A percentile compares a stretch with the other conserved stretches of the same genome.
These are phyloP conservation scores for Samia ricini DNA, from an alignment of 1,140 invertebrate species.

Conservation along the genomic window DNA sequence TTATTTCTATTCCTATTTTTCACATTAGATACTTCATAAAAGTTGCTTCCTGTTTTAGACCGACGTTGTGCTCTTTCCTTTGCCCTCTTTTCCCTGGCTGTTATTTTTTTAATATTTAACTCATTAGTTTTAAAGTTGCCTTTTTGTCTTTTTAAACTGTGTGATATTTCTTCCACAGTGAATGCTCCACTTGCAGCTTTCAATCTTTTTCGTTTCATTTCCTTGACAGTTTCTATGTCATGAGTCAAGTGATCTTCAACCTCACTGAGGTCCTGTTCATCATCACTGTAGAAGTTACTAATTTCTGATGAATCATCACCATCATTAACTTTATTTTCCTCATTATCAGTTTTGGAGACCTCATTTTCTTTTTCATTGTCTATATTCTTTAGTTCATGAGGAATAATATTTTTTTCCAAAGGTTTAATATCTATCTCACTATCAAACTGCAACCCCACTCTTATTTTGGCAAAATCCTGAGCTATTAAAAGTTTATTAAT, in stretches of 20 bases:
- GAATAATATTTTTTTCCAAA: conserved; percentile 78
- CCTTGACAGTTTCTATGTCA: conserved; percentile 70
- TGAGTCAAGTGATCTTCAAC: conserved; percentile 72
- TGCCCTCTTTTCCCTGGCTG: conserved; percentile 87
- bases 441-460: conserved; percentile 85
- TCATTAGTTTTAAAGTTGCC: conserved; percentile 27
- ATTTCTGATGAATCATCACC: conserved; percentile 77
- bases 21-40: conserved; percentile 95
- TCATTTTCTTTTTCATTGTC: conserved; percentile 55
- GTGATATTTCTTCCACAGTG: conserved; percentile 72
- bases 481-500: conserved; percentile 77
- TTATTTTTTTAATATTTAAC: conserved; percentile 77
- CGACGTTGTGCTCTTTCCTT: conserved; percentile 85
- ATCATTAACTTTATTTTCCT: conserved; percentile 72
- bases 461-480: conserved; percentile 91
- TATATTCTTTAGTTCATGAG: conserved; percentile 75
- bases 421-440: conserved; percentile 82
- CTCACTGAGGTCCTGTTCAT: conserved; percentile 76
- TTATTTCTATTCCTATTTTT: conserved; percentile 90
- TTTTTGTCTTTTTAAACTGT: conserved; percentile 46
- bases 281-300: conserved; percentile 81
- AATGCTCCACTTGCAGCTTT: conserved; percentile 81
- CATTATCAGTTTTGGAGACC: conserved; percentile 48
- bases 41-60: conserved; percentile 95
- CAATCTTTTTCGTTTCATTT: conserved; percentile 60